Evolutionary conservation across 2,888 invertebrate species (phyloP), one percentile per base, ranked within the genome.

Genomic region (Tyria jacobaeae): DNA sequence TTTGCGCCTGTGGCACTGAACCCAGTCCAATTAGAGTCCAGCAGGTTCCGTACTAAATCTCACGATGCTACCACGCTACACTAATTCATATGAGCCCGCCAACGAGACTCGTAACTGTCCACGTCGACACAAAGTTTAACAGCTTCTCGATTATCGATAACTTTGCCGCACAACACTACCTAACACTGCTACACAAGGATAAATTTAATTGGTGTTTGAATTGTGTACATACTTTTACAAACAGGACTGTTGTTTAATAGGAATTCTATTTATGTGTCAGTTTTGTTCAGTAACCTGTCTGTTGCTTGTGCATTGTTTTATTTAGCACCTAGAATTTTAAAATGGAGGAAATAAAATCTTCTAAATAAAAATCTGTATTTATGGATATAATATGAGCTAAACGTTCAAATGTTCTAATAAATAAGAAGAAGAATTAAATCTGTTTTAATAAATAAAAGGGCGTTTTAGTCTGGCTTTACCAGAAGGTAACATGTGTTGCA

Each of bases 11-110:
- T 88, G 90, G 93, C 92, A 82, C 84, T 84, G 88, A 86, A 88
- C 88, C 87, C 85, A 83, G 89, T 90, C 91, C 94, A 93, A 94
- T 94, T 94, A 93, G 93, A 87, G 85, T 79, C 79, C 77, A 80
- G 82, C 83, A 82, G 82, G 85, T 86, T 87, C 87, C 80, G 88
- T 88, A 90, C 88, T 93, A 94, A 94, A 94, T 94, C 93, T 93
- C 86, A 73, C 73, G 69, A 75, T 68, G 93, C 94, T 94, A 92
- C 94, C 88, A 90, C 74, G 89, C 90, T 93, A 92, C 93, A 93
- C 94, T 92, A 93, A 93, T 93, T 93, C 93, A 92, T 91, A 89
- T 85, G 81, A 84, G 83, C 81, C 86, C 84, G 84, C 88, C 88
- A 88, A 84, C 87, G 85, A 86, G 83, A 72, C 75, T 82, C 83